Evolutionary conservation across 1,140 invertebrate species (phyloP), one percentile per base, ranked within the genome.

Genomic region (Kradibia gibbosae): DNA sequence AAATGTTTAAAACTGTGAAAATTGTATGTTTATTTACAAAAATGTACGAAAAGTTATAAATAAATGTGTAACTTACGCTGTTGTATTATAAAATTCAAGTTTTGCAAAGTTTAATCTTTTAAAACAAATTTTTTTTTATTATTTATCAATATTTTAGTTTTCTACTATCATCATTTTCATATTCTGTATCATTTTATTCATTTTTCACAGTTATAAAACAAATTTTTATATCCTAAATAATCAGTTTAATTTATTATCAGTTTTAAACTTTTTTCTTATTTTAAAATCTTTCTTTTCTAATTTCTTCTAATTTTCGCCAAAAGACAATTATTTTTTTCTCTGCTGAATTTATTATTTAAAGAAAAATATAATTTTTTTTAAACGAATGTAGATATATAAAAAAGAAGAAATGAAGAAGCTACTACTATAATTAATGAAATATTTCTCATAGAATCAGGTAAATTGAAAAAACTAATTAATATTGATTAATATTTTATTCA

Each of bases 1-100:
- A 82, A 82, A 82, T 78, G 81, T 82, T 82, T 82, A 82, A 82
- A 82, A 82, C 81, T 82, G 81, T 82, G 75, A 65, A 78, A 79
- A 45, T 36, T 82, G 81, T 82, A 67, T 72, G 50, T 42, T 67
- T 62, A 73, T 79, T 45, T 73, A 78, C 7, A 5, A 72, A 7
- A 25, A 65, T 82, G 81, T 82, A 82, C 65, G 39, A 72, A 74
- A 73, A 73, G 42, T 82, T 70, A 78, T 82, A 36, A 82, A 78
- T 82, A 78, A 82, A 78, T 79, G 67, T 82, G 55, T 73, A 75
- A 79, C 76, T 74, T 65, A 65, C 48, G 57, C 70, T 82, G 48
- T 82, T 82, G 81, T 82, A 70, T 78, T 79, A 62, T 3, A 36
- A 75, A 67, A 78, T 22, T 62, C 42, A n/a, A 28, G 3, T 11